Percentiles rank a stretch among this genome's conserved stretches.
These are phyloP conservation scores for Sebastes fasciatus DNA, from an alignment of 2,113 vertebrate genomes.

Conservation along the genomic window DNA sequence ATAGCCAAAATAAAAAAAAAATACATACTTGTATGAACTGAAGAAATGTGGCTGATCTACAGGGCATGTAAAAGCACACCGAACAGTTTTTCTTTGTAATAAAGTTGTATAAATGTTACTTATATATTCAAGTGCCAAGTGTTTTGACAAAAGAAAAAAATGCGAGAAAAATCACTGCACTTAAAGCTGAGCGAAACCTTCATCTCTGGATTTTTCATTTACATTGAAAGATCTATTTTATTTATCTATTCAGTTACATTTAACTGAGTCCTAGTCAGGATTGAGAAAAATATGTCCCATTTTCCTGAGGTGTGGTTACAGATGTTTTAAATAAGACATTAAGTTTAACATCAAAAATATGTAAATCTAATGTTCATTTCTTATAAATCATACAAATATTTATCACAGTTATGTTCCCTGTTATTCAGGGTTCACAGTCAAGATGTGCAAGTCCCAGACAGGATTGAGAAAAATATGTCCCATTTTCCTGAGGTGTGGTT, in stretches of 20 bases:
- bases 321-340: no score
- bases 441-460: no score
- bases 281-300: background rate
- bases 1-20: background rate
- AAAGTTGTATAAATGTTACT: background rate
- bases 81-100: background rate
- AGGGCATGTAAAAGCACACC: background rate
- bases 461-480: background rate
- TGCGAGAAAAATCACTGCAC: background rate
- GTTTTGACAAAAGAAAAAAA: background rate
- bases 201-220: background rate
- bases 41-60: background rate
- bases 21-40: background rate
- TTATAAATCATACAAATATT: no score
- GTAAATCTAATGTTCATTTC: no score
- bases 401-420: no score
- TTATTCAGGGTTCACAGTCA: no score
- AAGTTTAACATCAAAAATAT: no score
- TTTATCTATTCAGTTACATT: background rate
- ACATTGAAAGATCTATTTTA: background rate
- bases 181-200: background rate
- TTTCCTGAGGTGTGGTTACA: conserved; percentile 11
- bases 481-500: conserved; percentile 5
- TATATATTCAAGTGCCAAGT: background rate
- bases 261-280: background rate